Evolutionary conservation across 2,113 vertebrate species (phyloP), one percentile per base, ranked within the genome.

Genomic region (Struthidea cinerea): DNA sequence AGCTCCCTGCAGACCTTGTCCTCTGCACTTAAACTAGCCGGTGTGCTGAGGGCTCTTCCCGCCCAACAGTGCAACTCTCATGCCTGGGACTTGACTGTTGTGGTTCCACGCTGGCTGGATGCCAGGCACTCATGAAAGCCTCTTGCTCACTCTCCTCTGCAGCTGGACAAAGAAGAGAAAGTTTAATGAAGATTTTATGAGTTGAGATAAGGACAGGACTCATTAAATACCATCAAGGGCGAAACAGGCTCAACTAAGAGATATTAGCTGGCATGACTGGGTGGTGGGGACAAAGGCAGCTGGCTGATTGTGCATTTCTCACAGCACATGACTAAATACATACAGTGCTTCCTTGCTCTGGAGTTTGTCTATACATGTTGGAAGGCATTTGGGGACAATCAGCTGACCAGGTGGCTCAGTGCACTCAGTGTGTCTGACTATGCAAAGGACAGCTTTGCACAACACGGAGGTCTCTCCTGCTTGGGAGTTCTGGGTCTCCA

Each of bases 11-110:
- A 5, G 63, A 63, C 16, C 35, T 87, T 44, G 28, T 63, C 26
- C 49, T 46, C 35, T 41, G 35, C 26, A 5, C 47, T 68, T 19
- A 59, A 73, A 41, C 49, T 52, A 49, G 30, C 9, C 46, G 3
- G 0, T 2, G 16, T 30, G 16, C 18, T 3, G 1, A 32, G 39
- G 0, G 2, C 9, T 57, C 49, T 55, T 59, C 74, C 60, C 50
- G 35, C 19, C 59, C 8, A 8, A 1, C 4, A 6, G 37, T 4
- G 6, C 37, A 60, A 15, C 16, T 33, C 27, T 50, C 3, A 6
- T 35, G 42, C 33, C 37, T 17, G 35, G 35, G 20, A 69, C 39
- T 46, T 52, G 50, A 39, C 37, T 39, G 42, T 3, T 32, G 27
- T 59, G 37, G 37, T 68, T 76, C 76, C 53, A 59, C 0, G 1